Conservation (phyloP, 2,797 vertebrate genomes). For the Salmo trutta region DNA sequence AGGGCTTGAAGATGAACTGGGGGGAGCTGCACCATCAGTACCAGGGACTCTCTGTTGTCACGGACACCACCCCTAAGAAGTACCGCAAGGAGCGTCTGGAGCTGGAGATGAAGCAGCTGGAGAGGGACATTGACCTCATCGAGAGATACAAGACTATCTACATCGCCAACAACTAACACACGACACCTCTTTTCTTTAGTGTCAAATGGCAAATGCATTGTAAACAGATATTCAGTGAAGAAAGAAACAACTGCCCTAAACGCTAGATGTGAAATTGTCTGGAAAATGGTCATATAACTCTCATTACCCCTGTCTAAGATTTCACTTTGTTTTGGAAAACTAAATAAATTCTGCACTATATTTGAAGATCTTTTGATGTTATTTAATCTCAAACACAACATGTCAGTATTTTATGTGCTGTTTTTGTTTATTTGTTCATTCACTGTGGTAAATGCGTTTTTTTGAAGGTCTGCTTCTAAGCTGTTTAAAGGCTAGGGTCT, state of each 20-base stretch:
- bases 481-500: too few relatives aligned
- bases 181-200: background rate
- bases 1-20: conserved; percentile 92
- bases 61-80: conserved; percentile 80
- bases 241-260: background rate
- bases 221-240: background rate
- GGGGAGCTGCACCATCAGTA: conserved; percentile 81
- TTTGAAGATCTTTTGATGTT: background rate
- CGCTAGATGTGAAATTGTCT: background rate
- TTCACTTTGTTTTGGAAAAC: background rate
- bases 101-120: conserved; percentile 84
- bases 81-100: conserved; percentile 82
- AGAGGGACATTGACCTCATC: conserved; percentile 82
- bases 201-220: background rate
- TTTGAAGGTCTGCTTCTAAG: background rate
- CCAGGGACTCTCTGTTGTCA: conserved; percentile 83
- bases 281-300: background rate
- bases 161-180: conserved; percentile 72
- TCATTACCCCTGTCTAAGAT: background rate
- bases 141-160: conserved; percentile 87
- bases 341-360: background rate
- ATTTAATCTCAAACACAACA: background rate
- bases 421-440: too few relatives aligned
- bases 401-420: too few relatives aligned
- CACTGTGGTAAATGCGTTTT: background rate